phyloP scores from a whole-genome alignment of 2,888 invertebrate genomes.

The Lochmaea capreae region DNA sequence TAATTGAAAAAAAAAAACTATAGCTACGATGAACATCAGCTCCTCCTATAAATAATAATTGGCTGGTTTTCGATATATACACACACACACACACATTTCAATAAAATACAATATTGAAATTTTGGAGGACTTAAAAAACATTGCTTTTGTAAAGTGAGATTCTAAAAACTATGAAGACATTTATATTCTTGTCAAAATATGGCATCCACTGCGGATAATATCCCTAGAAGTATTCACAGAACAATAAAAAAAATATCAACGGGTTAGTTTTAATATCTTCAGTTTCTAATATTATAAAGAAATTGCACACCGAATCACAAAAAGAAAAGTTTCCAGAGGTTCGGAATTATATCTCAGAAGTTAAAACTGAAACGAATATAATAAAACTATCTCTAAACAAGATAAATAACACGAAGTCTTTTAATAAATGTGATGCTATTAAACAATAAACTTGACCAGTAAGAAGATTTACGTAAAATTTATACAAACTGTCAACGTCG shows the following conservation, averaged over 20 bases:
- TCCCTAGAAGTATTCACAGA: constrained; percentile 6
- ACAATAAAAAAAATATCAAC: neutral
- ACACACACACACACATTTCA: neutral
- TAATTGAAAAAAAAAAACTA: neutral
- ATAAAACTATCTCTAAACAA: neutral
- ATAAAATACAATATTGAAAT: constrained; percentile 1
- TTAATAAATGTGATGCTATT: too few species aligned
- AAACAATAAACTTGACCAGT: neutral
- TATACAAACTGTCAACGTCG: too few species aligned
- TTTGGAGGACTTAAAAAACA: constrained; percentile 6
- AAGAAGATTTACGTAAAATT: too few species aligned
- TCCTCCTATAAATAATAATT: neutral
- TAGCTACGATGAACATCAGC: neutral
- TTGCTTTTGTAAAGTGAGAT: constrained; percentile 9
- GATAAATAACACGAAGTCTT: neutral
- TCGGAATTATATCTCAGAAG: neutral
- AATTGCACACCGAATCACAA: neutral
- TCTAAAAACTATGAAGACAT: constrained; percentile 7
- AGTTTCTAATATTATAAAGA: neutral
- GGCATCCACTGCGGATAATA: constrained; percentile 7
- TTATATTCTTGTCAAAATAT: neutral
- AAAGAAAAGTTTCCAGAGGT: neutral
- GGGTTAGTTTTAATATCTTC: constrained; percentile 5
- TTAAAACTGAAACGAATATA: neutral
- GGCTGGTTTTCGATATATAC: neutral